A percentile compares a stretch with the other conserved stretches of the same genome.
Evolutionary conservation across 1,140 invertebrate genomes (phyloP).

Genomic region (Trypoxylus dichotomus): DNA sequence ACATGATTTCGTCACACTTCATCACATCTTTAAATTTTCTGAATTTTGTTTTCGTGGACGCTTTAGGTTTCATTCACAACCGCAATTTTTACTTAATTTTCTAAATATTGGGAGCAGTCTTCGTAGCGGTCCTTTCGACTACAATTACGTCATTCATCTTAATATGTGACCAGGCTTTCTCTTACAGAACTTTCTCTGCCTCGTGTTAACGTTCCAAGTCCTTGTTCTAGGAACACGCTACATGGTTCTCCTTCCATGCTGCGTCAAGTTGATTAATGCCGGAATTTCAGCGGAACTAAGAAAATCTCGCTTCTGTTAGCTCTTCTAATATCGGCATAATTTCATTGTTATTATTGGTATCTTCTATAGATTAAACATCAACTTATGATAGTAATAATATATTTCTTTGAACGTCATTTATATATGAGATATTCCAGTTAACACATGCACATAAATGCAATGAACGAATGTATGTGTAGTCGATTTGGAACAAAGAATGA

Average conservation of each 20-base stretch:
- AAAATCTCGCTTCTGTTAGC: too few relatives aligned
- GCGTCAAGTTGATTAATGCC: constrained; percentile 54
- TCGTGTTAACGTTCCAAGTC: constrained; percentile 48
- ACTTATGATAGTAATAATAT: too few relatives aligned
- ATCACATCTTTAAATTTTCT: not conserved
- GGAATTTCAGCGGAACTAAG: constrained; percentile 51
- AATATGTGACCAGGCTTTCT: constrained; percentile 51
- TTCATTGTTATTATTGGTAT: too few relatives aligned
- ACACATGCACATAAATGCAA: too few relatives aligned
- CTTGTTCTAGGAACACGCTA: constrained; percentile 50
- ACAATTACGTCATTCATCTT: constrained; percentile 49
- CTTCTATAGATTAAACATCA: too few relatives aligned
- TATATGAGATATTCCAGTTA: too few relatives aligned
- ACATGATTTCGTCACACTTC: not conserved
- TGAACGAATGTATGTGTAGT: too few relatives aligned
- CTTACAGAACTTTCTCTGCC: constrained; percentile 51
- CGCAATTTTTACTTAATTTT: constrained; percentile 33
- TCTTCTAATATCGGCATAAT: too few relatives aligned
- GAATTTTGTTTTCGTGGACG: not conserved
- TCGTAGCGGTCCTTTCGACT: constrained; percentile 45
- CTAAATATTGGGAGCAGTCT: constrained; percentile 34
- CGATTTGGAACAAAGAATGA: too few relatives aligned
- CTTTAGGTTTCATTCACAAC: not conserved
- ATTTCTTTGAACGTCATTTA: too few relatives aligned
- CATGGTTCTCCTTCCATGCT: constrained; percentile 55